A percentile compares a stretch with the other conserved stretches of the same genome.
phyloP scores from a whole-genome alignment of 2,888 invertebrate genomes.

The Malthinus flaveolus region DNA sequence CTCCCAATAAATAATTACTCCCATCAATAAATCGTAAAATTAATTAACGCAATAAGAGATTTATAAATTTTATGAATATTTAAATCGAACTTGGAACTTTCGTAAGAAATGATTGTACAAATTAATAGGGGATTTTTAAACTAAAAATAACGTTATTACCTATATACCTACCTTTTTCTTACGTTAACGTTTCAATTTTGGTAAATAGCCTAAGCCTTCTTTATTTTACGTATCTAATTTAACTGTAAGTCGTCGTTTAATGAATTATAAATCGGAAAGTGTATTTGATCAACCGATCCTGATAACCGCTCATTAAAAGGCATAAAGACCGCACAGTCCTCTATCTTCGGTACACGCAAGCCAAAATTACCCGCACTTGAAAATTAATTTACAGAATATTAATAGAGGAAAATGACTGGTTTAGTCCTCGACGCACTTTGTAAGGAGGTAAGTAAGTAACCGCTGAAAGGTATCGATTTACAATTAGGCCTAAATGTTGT shows the following conservation, averaged over 20 bases:
- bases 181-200: neutral
- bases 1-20: too few species aligned
- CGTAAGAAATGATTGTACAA: too few species aligned
- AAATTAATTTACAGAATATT: conserved; percentile 55
- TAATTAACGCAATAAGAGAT: too few species aligned
- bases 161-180: neutral
- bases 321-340: conserved; percentile 49
- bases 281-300: conserved; percentile 52
- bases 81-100: too few species aligned
- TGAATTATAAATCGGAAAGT: conserved; percentile 46
- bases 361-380: conserved; percentile 50
- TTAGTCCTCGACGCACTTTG: conserved; percentile 48
- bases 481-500: conserved; percentile 46
- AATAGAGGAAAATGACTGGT: conserved; percentile 54
- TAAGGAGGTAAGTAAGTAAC: conserved; percentile 52
- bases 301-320: conserved; percentile 52
- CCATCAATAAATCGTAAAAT: too few species aligned
- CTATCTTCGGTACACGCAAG: conserved; percentile 49
- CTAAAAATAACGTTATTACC: too few species aligned
- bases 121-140: too few species aligned
- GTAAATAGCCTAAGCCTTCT: conserved; percentile 16
- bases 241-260: conserved; percentile 26
- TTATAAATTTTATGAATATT: too few species aligned
- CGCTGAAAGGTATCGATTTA: conserved; percentile 53
- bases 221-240: conserved; percentile 21